Conservation (phyloP, 2,888 invertebrate genomes). For the Teleogryllus oceanicus region DNA sequence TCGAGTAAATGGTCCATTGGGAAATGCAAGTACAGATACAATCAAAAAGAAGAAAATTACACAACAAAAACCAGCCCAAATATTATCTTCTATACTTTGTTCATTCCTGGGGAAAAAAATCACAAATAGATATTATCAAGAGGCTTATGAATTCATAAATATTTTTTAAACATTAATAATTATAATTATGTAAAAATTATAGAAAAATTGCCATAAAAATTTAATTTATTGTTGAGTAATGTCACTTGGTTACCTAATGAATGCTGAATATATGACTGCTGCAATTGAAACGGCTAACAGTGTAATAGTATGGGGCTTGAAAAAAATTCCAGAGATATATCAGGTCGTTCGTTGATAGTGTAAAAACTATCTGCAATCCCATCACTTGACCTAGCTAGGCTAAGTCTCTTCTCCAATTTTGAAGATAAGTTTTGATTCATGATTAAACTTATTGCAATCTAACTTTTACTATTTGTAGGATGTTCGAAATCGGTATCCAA, state of each 20-base stretch:
- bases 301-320: constrained; percentile 97
- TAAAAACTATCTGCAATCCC: constrained; percentile 63
- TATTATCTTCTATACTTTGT: constrained; percentile 81
- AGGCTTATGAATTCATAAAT: too few relatives aligned
- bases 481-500: too few relatives aligned
- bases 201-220: neutral
- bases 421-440: too few relatives aligned
- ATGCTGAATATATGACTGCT: constrained; percentile 90
- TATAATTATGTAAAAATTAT: constrained; percentile 26
- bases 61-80: constrained; percentile 90
- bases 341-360: constrained; percentile 85
- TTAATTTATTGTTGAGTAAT: constrained; percentile 25
- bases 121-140: constrained; percentile 5
- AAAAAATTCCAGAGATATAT: constrained; percentile 94
- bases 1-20: constrained; percentile 97
- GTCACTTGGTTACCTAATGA: constrained; percentile 91
- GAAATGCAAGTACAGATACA: constrained; percentile 93
- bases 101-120: constrained; percentile 67
- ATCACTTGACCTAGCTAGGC: neutral
- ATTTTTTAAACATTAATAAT: neutral
- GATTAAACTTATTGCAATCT: too few relatives aligned
- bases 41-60: constrained; percentile 95
- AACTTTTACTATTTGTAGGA: too few relatives aligned
- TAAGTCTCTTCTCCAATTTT: constrained; percentile 1
- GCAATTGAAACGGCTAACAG: constrained; percentile 81